Evolutionary conservation across 2,113 vertebrate species (phyloP).

Genomic region (Stictonetta naevosa): DNA sequence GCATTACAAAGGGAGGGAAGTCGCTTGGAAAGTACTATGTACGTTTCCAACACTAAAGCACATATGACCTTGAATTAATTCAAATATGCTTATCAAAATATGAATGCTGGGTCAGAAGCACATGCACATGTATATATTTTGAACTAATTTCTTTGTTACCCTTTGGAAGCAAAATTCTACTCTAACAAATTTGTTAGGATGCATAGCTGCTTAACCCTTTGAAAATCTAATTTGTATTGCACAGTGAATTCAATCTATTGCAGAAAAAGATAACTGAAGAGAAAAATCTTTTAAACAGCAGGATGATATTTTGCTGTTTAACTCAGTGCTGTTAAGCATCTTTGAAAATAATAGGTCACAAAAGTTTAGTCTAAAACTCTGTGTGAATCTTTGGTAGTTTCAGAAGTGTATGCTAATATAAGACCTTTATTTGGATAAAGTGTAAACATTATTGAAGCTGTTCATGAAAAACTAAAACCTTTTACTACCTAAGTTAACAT

Average conservation of each 20-base stretch:
- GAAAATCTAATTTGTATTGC: background rate
- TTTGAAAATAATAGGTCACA: conserved; percentile 61
- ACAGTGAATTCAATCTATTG: background rate
- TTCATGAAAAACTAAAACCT: conserved; percentile 43
- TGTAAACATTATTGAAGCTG: conserved; percentile 5
- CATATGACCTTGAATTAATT: conserved; percentile 19
- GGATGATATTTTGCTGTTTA: conserved; percentile 61
- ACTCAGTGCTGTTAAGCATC: conserved; percentile 48
- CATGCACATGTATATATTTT: background rate
- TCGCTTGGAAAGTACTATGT: background rate
- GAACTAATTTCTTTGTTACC: background rate
- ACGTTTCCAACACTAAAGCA: background rate
- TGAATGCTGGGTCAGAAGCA: background rate
- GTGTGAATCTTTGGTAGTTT: conserved; percentile 51
- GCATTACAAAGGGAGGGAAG: background rate
- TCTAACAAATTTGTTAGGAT: background rate
- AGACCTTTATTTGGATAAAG: conserved; percentile 65
- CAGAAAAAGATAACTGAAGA: conserved; percentile 16
- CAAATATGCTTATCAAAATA: background rate
- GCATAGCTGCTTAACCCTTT: conserved; percentile 40
- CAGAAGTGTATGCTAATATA: conserved; percentile 60
- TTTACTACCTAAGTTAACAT: conserved; percentile 56
- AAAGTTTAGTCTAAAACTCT: conserved; percentile 60
- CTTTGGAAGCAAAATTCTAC: conserved; percentile 30
- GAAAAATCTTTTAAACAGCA: conserved; percentile 71